Evolutionary conservation across 2,888 invertebrate genomes (phyloP).

Genomic region (Lepidocyrtinus sp.): DNA sequence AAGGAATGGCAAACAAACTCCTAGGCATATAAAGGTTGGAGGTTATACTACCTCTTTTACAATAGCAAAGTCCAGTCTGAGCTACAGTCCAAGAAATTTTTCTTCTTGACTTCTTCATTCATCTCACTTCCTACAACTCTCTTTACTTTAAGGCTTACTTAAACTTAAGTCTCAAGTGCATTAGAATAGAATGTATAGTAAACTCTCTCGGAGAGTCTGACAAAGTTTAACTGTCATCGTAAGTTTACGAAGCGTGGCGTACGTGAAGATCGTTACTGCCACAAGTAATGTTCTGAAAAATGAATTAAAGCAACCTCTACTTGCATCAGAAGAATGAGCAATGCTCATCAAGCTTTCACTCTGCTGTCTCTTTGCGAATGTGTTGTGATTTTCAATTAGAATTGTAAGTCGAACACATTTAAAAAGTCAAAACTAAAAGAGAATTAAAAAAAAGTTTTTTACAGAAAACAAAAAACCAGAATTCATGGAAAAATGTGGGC

Average conservation of each 20-base stretch:
- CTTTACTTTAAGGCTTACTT: background rate
- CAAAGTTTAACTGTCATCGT: constrained; percentile 28
- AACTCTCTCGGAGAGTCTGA: no score
- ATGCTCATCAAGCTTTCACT: constrained; percentile 2
- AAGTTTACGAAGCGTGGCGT: constrained; percentile 17
- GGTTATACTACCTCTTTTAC: no score
- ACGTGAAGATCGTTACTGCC: background rate
- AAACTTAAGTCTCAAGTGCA: background rate
- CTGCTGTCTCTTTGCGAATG: no score
- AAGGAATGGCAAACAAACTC: background rate
- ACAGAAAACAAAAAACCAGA: no score
- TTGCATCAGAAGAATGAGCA: background rate
- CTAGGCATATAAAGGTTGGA: no score
- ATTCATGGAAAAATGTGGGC: no score
- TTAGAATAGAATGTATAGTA: no score
- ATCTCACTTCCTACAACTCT: constrained; percentile 7
- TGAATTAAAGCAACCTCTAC: no score
- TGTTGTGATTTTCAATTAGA: no score
- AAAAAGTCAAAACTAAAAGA: no score
- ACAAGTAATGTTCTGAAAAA: background rate
- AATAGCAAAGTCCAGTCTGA: background rate
- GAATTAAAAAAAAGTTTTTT: no score
- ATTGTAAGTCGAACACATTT: no score
- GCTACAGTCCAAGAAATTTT: background rate
- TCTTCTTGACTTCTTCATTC: constrained; percentile 3